A percentile compares a stretch with the other conserved stretches of the same genome.
These are phyloP conservation scores for Tipula unca DNA, from an alignment of 2,888 invertebrate species.

Conservation along the genomic window DNA sequence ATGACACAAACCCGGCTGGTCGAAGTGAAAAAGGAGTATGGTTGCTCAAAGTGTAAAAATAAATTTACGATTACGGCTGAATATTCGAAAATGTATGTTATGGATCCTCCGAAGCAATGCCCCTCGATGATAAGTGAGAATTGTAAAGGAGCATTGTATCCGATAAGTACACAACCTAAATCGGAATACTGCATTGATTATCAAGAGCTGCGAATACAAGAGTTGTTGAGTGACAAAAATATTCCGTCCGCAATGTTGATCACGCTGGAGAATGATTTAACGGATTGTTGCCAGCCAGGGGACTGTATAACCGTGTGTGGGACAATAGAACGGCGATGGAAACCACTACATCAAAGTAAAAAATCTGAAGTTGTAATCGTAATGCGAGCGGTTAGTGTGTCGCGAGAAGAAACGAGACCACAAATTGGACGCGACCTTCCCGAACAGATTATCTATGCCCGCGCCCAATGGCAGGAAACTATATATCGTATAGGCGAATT, in stretches of 20 bases:
- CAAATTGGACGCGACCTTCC: slow-evolving; percentile 62
- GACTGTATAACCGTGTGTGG: slow-evolving; percentile 82
- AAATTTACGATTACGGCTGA: slow-evolving; percentile 56
- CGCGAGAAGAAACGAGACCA: slow-evolving; percentile 57
- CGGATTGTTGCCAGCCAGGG: slow-evolving; percentile 79
- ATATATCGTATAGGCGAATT: slow-evolving; percentile 54
- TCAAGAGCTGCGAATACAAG: slow-evolving; percentile 81
- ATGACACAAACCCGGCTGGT: slow-evolving; percentile 66
- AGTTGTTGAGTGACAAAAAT: slow-evolving; percentile 62
- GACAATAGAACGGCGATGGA: slow-evolving; percentile 65
- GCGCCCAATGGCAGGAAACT: slow-evolving; percentile 28
- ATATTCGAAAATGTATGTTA: slow-evolving; percentile 49
- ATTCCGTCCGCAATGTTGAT: slow-evolving; percentile 70
- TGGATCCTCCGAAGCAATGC: slow-evolving; percentile 46
- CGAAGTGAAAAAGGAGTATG: slow-evolving; percentile 63
- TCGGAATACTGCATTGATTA: slow-evolving; percentile 57
- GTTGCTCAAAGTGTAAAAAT: slow-evolving; percentile 69
- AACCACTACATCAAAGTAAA: slow-evolving; percentile 40
- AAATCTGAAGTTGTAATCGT: slow-evolving; percentile 22
- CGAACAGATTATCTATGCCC: slow-evolving; percentile 25
- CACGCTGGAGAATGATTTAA: slow-evolving; percentile 74
- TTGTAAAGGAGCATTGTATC: slow-evolving; percentile 48
- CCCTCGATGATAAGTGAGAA: background rate
- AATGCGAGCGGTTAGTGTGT: slow-evolving; percentile 44
- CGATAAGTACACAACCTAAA: slow-evolving; percentile 44